phyloP scores from a whole-genome alignment of 1,140 invertebrate genomes.

The Trichoplusia ni region DNA sequence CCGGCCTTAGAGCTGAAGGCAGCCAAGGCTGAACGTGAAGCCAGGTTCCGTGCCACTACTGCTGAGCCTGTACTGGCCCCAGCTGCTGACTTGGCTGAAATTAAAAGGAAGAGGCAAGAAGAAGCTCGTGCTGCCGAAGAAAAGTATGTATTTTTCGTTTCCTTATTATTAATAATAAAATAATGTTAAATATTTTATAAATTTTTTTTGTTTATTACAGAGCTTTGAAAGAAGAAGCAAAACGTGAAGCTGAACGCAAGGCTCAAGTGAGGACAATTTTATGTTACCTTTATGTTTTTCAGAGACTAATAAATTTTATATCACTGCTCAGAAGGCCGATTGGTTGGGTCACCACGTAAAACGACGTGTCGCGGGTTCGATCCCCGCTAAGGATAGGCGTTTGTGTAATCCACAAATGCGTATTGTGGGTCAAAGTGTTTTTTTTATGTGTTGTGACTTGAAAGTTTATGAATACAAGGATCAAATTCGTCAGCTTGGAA shows the following conservation, averaged over 20 bases:
- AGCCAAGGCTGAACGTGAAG: constrained; percentile 80
- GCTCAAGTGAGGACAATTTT: constrained; percentile 67
- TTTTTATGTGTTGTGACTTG: too few relatives aligned
- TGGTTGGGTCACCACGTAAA: too few relatives aligned
- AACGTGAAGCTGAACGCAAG: constrained; percentile 75
- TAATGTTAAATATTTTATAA: neutral
- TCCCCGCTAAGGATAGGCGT: too few relatives aligned
- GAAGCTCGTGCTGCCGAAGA: constrained; percentile 84
- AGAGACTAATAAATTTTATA: too few relatives aligned
- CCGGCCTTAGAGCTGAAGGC: constrained; percentile 81
- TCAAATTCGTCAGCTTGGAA: too few relatives aligned
- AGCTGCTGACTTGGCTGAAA: constrained; percentile 81
- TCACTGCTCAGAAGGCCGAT: too few relatives aligned
- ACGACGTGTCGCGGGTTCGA: too few relatives aligned
- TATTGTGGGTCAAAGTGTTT: too few relatives aligned
- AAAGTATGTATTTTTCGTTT: constrained; percentile 72
- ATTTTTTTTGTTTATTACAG: constrained; percentile 52
- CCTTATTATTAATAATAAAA: neutral
- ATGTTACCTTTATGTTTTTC: neutral
- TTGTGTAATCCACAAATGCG: neutral
- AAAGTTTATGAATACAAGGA: too few relatives aligned
- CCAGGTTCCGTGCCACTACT: constrained; percentile 76
- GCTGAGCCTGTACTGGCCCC: constrained; percentile 77
- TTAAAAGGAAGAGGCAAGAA: constrained; percentile 82
- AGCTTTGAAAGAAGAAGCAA: constrained; percentile 79